A percentile compares a stretch with the other conserved stretches of the same genome.
Conservation (phyloP, 23 tunicate genomes). For the Phallusia fumigata region DNA sequence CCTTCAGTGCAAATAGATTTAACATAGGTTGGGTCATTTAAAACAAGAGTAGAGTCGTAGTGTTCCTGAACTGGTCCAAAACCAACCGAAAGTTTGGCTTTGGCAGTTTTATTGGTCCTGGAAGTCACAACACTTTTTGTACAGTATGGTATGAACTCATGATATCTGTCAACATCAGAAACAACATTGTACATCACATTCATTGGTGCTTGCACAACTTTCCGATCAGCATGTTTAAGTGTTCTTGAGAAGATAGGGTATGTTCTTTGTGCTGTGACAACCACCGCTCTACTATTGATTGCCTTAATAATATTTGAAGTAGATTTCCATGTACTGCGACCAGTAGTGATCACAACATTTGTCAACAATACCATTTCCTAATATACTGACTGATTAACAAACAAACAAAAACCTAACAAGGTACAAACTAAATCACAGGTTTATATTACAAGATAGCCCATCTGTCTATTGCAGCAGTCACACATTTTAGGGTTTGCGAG, state of each 20-base stretch:
- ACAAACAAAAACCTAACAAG: too few relatives aligned
- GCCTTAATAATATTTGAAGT: neutral
- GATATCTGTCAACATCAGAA: conserved; percentile 68
- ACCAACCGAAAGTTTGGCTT: conserved; percentile 76
- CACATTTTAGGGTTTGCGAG: too few relatives aligned
- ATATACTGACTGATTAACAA: too few relatives aligned
- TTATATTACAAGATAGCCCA: too few relatives aligned
- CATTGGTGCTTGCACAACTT: conserved; percentile 29
- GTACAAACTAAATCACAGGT: too few relatives aligned
- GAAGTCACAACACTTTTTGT: conserved; percentile 55
- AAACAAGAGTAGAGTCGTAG: conserved; percentile 65
- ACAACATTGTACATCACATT: conserved; percentile 85
- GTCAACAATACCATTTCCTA: neutral
- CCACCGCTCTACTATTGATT: neutral
- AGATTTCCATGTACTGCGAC: neutral
- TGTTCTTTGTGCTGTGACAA: neutral
- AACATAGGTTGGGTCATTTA: conserved; percentile 45
- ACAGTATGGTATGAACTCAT: conserved; percentile 81
- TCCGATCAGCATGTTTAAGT: conserved; percentile 41
- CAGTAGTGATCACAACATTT: neutral
- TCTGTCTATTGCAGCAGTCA: too few relatives aligned
- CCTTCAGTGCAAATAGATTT: conserved; percentile 85
- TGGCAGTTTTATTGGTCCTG: conserved; percentile 38
- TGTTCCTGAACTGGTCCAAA: conserved; percentile 79
- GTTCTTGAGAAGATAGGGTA: conserved; percentile 36